A percentile compares a stretch with the other conserved stretches of the same genome.
Evolutionary conservation across 1,140 invertebrate genomes (phyloP).

Genomic region (Cydia amplana): DNA sequence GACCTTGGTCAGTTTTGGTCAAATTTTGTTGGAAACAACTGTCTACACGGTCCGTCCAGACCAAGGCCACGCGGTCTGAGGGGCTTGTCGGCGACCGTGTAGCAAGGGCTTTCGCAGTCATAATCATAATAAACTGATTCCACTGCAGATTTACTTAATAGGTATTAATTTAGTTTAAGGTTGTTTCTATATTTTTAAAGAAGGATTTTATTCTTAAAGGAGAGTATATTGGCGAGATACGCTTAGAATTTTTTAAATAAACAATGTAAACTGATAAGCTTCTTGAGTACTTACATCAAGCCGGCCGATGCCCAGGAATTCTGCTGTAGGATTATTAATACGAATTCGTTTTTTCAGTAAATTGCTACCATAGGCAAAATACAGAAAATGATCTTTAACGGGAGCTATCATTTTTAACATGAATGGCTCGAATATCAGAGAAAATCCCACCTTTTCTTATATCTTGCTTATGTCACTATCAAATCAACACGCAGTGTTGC

Average conservation of each 20-base stretch:
- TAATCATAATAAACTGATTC: too few relatives aligned
- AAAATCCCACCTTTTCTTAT: not conserved
- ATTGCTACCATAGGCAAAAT: slow-evolving; percentile 73
- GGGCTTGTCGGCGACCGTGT: too few relatives aligned
- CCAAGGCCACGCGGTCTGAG: too few relatives aligned
- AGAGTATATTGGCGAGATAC: not conserved
- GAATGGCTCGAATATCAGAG: not conserved
- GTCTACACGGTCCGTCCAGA: too few relatives aligned
- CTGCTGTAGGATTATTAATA: slow-evolving; percentile 68
- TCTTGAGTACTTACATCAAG: slow-evolving; percentile 56
- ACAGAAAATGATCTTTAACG: slow-evolving; percentile 59
- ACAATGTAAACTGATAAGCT: slow-evolving; percentile 50
- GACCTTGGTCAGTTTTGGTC: too few relatives aligned
- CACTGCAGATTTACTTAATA: too few relatives aligned
- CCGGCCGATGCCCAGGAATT: slow-evolving; percentile 61
- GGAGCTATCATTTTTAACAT: slow-evolving; percentile 34
- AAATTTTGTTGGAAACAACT: too few relatives aligned
- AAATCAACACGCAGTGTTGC: too few relatives aligned
- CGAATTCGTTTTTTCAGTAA: slow-evolving; percentile 68
- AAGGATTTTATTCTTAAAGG: too few relatives aligned
- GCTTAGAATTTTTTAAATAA: slow-evolving; percentile 48
- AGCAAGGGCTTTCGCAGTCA: too few relatives aligned
- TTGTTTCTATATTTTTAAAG: too few relatives aligned
- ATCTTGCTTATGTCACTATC: not conserved
- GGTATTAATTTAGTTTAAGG: too few relatives aligned